A percentile compares a stretch with the other conserved stretches of the same genome.
Evolutionary conservation across 1,140 invertebrate genomes (phyloP).

Genomic region (Adelges cooleyi): DNA sequence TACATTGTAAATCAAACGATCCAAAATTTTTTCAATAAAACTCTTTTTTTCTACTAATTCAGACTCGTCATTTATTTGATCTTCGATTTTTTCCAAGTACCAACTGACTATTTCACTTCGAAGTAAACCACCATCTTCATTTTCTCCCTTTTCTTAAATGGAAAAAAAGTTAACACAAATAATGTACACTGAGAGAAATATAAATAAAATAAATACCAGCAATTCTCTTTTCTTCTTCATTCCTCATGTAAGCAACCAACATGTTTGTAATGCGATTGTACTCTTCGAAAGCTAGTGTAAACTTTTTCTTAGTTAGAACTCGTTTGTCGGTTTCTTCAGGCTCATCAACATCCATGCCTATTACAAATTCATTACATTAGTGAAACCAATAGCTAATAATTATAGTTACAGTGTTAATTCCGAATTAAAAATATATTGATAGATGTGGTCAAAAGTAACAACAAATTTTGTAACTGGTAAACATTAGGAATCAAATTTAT

Average conservation of each 20-base stretch:
- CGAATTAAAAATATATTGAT: no score
- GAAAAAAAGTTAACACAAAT: slow-evolving; percentile 8
- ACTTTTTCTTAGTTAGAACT: slow-evolving; percentile 49
- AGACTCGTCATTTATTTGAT: slow-evolving; percentile 71
- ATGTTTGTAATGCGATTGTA: slow-evolving; percentile 89
- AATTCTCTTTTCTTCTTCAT: slow-evolving; percentile 58
- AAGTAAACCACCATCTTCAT: slow-evolving; percentile 49
- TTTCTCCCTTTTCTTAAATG: slow-evolving; percentile 34
- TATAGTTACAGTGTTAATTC: no score
- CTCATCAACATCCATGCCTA: slow-evolving; percentile 26
- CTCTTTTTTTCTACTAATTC: slow-evolving; percentile 81
- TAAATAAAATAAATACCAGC: slow-evolving; percentile 8
- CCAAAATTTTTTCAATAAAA: slow-evolving; percentile 90
- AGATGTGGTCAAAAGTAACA: no score
- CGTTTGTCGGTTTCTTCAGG: slow-evolving; percentile 35
- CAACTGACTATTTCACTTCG: slow-evolving; percentile 81
- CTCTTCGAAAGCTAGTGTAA: slow-evolving; percentile 86
- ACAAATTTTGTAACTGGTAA: no score
- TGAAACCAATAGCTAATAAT: no score
- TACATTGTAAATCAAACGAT: slow-evolving; percentile 81
- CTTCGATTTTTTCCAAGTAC: slow-evolving; percentile 85
- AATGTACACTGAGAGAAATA: no score
- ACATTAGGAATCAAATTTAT: no score
- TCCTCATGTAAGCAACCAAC: slow-evolving; percentile 77
- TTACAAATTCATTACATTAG: no score